phyloP scores from a whole-genome alignment of 2,888 invertebrate genomes.

The Allolobophora icterica region DNA sequence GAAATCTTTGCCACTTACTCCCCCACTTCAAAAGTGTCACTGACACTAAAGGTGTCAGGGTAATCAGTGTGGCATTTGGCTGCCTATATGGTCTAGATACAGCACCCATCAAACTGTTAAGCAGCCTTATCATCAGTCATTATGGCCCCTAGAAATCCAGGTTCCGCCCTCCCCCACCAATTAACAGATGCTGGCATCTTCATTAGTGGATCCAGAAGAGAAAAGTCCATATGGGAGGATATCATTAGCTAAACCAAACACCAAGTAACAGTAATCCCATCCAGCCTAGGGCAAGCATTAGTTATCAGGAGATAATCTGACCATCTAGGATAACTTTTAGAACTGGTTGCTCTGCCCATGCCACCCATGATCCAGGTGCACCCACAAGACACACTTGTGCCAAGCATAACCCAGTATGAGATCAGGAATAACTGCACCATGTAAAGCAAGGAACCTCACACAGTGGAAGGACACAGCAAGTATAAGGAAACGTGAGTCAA shows the following conservation, averaged over 20 bases:
- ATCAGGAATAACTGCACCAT: background rate
- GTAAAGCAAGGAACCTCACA: background rate
- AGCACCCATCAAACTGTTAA: background rate
- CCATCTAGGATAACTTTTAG: background rate
- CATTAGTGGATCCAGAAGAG: constrained; percentile 18
- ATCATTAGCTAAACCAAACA: constrained; percentile 23
- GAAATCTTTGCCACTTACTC: background rate
- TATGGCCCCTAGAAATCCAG: background rate
- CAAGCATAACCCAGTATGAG: background rate
- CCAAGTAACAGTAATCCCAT: background rate
- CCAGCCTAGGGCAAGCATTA: background rate
- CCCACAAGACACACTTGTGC: background rate
- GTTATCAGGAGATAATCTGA: background rate
- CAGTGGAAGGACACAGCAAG: background rate
- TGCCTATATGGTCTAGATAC: background rate
- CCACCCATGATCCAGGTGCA: background rate
- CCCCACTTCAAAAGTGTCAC: constrained; percentile 1
- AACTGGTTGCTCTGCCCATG: background rate
- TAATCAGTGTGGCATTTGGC: background rate
- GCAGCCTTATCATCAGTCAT: constrained; percentile 19
- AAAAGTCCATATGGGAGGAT: background rate
- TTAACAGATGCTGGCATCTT: background rate
- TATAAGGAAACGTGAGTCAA: background rate
- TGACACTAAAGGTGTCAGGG: constrained; percentile 9
- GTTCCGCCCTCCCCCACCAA: background rate